These are phyloP conservation scores for Lampris incognitus DNA, from an alignment of 2,113 vertebrate species.

Conservation along the genomic window DNA sequence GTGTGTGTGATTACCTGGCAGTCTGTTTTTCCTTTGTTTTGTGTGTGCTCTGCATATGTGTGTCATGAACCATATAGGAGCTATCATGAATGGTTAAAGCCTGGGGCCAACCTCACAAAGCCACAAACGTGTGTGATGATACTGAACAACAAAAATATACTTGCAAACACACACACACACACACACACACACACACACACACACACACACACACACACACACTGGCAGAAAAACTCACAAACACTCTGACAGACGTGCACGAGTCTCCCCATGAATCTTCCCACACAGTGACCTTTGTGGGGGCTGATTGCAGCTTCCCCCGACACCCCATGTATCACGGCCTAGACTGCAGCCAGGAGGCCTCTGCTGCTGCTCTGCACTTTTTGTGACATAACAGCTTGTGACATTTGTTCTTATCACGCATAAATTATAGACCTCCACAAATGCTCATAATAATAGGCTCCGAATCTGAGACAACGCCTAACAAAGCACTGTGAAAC, in stretches of 20 bases:
- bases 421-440: too few relatives aligned
- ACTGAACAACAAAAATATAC: not conserved
- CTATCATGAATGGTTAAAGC: slow-evolving; percentile 13
- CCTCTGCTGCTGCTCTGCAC: slow-evolving; percentile 32
- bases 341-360: slow-evolving; percentile 50
- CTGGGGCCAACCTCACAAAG: slow-evolving; percentile 41
- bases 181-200: slow-evolving; percentile 51
- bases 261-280: slow-evolving; percentile 14
- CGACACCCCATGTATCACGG: slow-evolving; percentile 59
- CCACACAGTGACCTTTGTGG: slow-evolving; percentile 54
- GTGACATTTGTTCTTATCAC: too few relatives aligned
- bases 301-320: slow-evolving; percentile 34
- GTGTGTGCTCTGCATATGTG: slow-evolving; percentile 22
- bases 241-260: not conserved
- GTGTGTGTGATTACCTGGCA: not conserved
- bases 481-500: too few relatives aligned
- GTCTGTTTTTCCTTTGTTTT: not conserved
- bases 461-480: too few relatives aligned
- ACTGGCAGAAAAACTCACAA: slow-evolving; percentile 6
- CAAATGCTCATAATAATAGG: too few relatives aligned
- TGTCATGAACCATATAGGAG: slow-evolving; percentile 36
- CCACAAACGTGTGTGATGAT: slow-evolving; percentile 1
- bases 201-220: slow-evolving; percentile 23
- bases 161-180: too few relatives aligned
- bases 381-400: slow-evolving; percentile 4